Evolutionary conservation across 2,888 invertebrate genomes (phyloP).

Genomic region (Pachydiplax longipennis): DNA sequence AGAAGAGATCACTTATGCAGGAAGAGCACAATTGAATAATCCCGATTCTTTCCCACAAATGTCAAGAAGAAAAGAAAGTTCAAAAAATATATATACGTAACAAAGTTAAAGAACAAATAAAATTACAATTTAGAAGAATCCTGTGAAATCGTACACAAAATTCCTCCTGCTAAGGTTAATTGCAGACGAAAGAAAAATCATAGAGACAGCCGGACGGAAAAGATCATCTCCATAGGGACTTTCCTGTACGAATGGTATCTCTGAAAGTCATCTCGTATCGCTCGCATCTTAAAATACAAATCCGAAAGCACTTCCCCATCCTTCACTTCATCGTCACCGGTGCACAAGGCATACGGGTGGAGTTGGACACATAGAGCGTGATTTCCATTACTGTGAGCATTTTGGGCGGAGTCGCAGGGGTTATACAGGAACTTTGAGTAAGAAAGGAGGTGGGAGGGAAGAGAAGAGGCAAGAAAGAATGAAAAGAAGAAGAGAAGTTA

Average conservation of each 20-base stretch:
- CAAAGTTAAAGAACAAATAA: too few relatives aligned
- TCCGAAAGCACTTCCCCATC: neutral
- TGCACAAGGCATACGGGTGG: neutral
- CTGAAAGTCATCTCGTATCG: neutral
- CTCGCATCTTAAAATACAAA: neutral
- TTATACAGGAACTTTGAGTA: neutral
- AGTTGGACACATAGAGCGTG: neutral
- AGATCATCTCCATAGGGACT: neutral
- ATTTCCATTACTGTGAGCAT: slow-evolving; percentile 34
- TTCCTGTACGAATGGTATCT: neutral
- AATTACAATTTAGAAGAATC: too few relatives aligned
- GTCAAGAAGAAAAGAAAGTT: too few relatives aligned
- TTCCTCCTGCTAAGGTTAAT: neutral
- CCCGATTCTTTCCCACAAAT: too few relatives aligned
- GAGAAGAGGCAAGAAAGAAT: neutral
- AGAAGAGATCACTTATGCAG: too few relatives aligned
- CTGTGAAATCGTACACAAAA: too few relatives aligned
- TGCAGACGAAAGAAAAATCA: neutral
- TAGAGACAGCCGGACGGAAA: neutral
- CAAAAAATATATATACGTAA: too few relatives aligned
- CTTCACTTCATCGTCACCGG: neutral
- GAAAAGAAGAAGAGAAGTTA: neutral
- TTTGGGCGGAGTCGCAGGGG: slow-evolving; percentile 14
- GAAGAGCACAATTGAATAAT: too few relatives aligned
- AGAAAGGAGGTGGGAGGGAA: neutral